These are phyloP conservation scores for Himalopsyche tibetana DNA, from an alignment of 2,888 invertebrate genomes.

Conservation along the genomic window DNA sequence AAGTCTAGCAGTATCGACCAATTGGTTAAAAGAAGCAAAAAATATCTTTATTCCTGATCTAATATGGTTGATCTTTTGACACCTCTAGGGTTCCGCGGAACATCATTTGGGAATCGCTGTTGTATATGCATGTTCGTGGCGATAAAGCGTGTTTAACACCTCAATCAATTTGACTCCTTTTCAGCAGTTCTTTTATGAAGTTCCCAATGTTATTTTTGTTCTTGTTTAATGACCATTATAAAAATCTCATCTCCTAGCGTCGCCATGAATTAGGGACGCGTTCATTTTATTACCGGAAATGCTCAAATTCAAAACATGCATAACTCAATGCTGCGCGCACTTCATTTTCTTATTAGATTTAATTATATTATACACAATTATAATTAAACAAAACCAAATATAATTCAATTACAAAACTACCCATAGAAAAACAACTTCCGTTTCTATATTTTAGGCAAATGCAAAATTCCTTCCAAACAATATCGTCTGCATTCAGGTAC, in stretches of 20 bases:
- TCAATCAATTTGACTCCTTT: slow-evolving; percentile 41
- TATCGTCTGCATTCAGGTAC: too few species aligned
- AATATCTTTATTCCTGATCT: too few species aligned
- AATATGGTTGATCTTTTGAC: too few species aligned
- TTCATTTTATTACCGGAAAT: slow-evolving; percentile 62
- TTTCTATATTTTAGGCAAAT: too few species aligned
- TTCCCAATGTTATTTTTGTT: slow-evolving; percentile 47
- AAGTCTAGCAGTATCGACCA: too few species aligned
- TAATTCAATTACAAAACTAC: too few species aligned
- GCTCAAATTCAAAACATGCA: slow-evolving; percentile 53
- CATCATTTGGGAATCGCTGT: neutral
- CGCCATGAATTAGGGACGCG: slow-evolving; percentile 63
- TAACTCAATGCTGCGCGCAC: slow-evolving; percentile 55
- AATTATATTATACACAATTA: slow-evolving; percentile 44
- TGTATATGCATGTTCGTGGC: neutral
- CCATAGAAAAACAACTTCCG: too few species aligned
- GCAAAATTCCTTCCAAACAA: too few species aligned
- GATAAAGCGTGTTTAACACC: slow-evolving; percentile 39
- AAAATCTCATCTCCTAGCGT: slow-evolving; percentile 59
- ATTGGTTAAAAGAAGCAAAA: too few species aligned
- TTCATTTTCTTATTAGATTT: slow-evolving; percentile 52
- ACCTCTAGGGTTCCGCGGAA: too few species aligned
- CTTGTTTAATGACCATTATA: slow-evolving; percentile 61
- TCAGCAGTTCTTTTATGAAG: slow-evolving; percentile 40
- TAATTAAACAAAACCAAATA: too few species aligned